Evolutionary conservation across 2,888 invertebrate species (phyloP), one percentile per base, ranked within the genome.

Genomic region (Latheticus oryzae): DNA sequence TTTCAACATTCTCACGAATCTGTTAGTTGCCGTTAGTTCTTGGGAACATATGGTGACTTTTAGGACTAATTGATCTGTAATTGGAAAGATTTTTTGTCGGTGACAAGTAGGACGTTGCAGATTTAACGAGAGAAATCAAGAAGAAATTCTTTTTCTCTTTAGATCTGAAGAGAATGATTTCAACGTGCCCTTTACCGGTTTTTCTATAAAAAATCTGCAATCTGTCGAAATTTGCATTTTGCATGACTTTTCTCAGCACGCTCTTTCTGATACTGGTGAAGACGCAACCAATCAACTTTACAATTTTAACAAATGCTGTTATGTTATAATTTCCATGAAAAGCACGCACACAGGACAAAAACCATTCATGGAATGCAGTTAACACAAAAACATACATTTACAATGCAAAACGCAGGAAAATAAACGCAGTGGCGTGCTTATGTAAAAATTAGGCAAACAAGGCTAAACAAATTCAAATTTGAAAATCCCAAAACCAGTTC

Each of bases 371-470:
- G 47, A 47, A 47, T 47, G 47, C 47, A 33, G 32, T 47, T 47
- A 47, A 21, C 47, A 47, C 33, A 26, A 47, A 47, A 47, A 47
- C 48, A 35, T 37, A 48, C 23, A 48, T 48, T 23, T 48, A 26
- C 23, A 48, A 48, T 48, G 48, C 48, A 48, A 48, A 35, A 33
- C n/a, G n/a, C n/a, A n/a, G n/a, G n/a, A n/a, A n/a, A n/a, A n/a
- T n/a, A n/a, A n/a, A n/a, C n/a, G n/a, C n/a, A n/a, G n/a, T n/a
- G n/a, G n/a, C n/a, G n/a, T n/a, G n/a, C n/a, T n/a, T n/a, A n/a
- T n/a, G n/a, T n/a, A n/a, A n/a, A n/a, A n/a, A n/a, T n/a, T n/a
- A n/a, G n/a, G n/a, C n/a, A n/a, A n/a, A n/a, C n/a, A n/a, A n/a
- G n/a, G n/a, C n/a, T n/a, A n/a, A n/a, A n/a, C n/a, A n/a, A n/a